Percentiles rank a stretch among this genome's conserved stretches.
Evolutionary conservation across 1,140 invertebrate genomes (phyloP).

Genomic region (Piezodorus guildinii): DNA sequence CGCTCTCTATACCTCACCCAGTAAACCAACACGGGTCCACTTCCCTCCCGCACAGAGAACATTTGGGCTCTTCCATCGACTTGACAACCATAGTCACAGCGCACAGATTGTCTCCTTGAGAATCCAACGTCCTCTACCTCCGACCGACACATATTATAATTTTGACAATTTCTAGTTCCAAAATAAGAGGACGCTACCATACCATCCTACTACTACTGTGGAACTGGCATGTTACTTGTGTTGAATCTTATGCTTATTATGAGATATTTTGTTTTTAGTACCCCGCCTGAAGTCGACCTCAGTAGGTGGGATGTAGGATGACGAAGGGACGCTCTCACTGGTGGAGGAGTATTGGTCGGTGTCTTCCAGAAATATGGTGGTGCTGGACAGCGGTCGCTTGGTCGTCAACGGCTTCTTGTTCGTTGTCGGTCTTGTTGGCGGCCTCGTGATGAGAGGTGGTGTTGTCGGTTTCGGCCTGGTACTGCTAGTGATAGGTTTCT

Average conservation of each 20-base stretch:
- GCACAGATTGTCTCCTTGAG: neutral
- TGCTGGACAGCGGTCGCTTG: slow-evolving; percentile 11
- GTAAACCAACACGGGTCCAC: neutral
- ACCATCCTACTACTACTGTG: neutral
- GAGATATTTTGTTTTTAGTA: slow-evolving; percentile 31
- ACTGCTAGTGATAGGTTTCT: slow-evolving; percentile 25
- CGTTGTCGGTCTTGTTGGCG: slow-evolving; percentile 25
- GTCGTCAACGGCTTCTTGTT: slow-evolving; percentile 24
- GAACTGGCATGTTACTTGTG: neutral
- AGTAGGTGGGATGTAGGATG: slow-evolving; percentile 28
- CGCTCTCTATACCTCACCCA: too few relatives aligned
- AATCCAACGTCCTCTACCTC: neutral
- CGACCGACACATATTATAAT: neutral
- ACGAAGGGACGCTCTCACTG: slow-evolving; percentile 29
- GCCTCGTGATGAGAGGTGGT: slow-evolving; percentile 9
- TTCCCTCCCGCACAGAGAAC: neutral
- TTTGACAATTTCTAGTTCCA: neutral
- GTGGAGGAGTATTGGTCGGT: neutral
- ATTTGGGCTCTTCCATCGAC: slow-evolving; percentile 1
- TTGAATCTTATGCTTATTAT: neutral
- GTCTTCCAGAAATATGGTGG: slow-evolving; percentile 20
- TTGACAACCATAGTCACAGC: neutral
- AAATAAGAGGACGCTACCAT: slow-evolving; percentile 2
- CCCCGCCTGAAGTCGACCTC: slow-evolving; percentile 49
- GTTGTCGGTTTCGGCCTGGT: slow-evolving; percentile 22